Evolutionary conservation across 2,888 invertebrate species (phyloP).

Genomic region (Lapara coniferarum): DNA sequence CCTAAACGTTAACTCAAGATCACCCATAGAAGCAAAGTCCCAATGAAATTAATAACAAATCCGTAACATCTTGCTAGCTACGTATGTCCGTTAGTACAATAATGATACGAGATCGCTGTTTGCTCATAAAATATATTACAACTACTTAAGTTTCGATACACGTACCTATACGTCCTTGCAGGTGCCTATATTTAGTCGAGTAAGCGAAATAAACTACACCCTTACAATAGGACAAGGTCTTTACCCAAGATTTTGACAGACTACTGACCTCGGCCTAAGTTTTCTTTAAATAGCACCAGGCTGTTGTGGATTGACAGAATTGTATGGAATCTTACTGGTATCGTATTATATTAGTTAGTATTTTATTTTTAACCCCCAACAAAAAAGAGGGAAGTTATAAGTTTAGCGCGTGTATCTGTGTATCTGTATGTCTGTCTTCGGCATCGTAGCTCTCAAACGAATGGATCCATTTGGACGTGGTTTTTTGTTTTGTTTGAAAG

Average conservation of each 20-base stretch:
- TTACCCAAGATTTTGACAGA: background rate
- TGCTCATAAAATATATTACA: background rate
- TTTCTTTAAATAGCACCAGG: slow-evolving; percentile 1
- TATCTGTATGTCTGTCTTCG: too few relatives aligned
- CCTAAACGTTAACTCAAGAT: too few relatives aligned
- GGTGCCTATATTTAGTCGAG: background rate
- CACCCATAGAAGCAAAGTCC: too few relatives aligned
- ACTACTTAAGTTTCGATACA: background rate
- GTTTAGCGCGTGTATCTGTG: too few relatives aligned
- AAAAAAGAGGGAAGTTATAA: too few relatives aligned
- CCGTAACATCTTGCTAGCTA: too few relatives aligned
- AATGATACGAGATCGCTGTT: background rate
- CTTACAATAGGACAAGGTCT: slow-evolving; percentile 6
- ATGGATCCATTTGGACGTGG: too few relatives aligned
- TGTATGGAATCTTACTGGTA: background rate
- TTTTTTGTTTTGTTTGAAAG: too few relatives aligned
- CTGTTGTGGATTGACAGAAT: background rate
- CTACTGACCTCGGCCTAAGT: background rate
- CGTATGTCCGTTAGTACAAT: background rate
- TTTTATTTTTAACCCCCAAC: too few relatives aligned
- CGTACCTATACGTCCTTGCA: background rate
- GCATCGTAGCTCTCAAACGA: too few relatives aligned
- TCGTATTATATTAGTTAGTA: too few relatives aligned
- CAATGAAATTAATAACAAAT: too few relatives aligned
- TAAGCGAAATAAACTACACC: background rate